Conservation (phyloP, 2,113 vertebrate genomes). For the Aldabrachelys gigantea region DNA sequence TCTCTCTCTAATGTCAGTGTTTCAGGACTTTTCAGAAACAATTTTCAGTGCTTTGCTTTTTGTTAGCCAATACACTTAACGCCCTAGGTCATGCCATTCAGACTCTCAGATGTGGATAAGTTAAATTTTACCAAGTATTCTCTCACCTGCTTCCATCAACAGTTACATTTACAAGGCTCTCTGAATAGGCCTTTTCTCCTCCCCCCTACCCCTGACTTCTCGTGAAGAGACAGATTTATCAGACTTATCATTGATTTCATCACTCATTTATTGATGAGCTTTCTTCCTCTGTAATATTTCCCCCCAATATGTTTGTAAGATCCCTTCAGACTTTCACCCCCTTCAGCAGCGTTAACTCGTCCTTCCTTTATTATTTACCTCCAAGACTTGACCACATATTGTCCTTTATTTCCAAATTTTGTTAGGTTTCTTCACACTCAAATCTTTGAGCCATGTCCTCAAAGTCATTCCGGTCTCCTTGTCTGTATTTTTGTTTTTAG, state of each 20-base stretch:
- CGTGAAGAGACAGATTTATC: not conserved
- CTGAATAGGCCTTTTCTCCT: not conserved
- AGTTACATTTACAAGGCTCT: not conserved
- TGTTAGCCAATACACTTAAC: constrained; percentile 6
- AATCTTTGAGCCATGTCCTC: not conserved
- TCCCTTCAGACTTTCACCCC: not conserved
- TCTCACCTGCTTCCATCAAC: constrained; percentile 12
- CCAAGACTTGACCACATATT: not conserved
- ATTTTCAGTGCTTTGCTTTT: constrained; percentile 53
- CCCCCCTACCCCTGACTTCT: not conserved
- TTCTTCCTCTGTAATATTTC: constrained; percentile 40
- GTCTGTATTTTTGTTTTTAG: not conserved
- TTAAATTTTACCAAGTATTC: not conserved
- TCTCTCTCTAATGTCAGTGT: constrained; percentile 57
- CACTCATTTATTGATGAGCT: constrained; percentile 29
- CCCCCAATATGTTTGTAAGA: not conserved
- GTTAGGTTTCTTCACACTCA: not conserved
- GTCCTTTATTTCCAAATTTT: not conserved
- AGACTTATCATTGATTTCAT: not conserved
- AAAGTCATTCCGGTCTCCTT: not conserved
- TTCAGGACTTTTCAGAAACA: constrained; percentile 64
- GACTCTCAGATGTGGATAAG: not conserved
- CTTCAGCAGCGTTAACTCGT: not conserved
- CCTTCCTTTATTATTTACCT: not conserved
- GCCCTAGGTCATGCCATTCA: not conserved